A percentile compares a stretch with the other conserved stretches of the same genome.
phyloP scores from a whole-genome alignment of 2,113 vertebrate genomes.

The Micromys minutus region DNA sequence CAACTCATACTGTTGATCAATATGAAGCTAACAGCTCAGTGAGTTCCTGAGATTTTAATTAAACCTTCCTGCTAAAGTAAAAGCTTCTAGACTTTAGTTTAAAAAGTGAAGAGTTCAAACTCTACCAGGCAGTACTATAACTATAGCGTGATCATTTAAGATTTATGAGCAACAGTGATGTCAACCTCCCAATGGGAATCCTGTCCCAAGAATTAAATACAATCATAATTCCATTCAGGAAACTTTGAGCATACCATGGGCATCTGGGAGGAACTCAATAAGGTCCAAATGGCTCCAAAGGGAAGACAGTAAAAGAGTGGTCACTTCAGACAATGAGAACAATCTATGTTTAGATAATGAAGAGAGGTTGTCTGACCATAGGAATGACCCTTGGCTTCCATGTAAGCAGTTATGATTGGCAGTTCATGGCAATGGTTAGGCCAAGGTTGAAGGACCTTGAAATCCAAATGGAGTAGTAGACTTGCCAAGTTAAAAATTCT shows the following conservation, averaged over 20 bases:
- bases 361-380: not conserved
- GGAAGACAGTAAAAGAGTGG: not conserved
- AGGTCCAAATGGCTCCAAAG: not conserved
- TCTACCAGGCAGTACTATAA: not conserved
- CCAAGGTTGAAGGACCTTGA: not conserved
- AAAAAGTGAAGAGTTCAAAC: not conserved
- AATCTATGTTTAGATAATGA: not conserved
- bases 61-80: not conserved
- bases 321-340: not conserved
- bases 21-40: not conserved
- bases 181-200: not conserved
- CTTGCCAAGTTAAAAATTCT: not conserved
- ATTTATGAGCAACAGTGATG: not conserved
- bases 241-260: not conserved
- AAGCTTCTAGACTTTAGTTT: not conserved
- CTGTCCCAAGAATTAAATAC: not conserved
- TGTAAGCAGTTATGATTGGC: not conserved
- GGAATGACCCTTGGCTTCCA: not conserved
- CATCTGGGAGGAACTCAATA: not conserved
- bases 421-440: not conserved
- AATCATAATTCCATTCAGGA: not conserved
- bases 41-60: conserved; percentile 16
- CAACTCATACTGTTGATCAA: not conserved
- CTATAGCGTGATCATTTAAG: not conserved
- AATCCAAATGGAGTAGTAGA: not conserved